Conservation (phyloP, 2,888 invertebrate species). For the Gastrophysa polygoni region DNA sequence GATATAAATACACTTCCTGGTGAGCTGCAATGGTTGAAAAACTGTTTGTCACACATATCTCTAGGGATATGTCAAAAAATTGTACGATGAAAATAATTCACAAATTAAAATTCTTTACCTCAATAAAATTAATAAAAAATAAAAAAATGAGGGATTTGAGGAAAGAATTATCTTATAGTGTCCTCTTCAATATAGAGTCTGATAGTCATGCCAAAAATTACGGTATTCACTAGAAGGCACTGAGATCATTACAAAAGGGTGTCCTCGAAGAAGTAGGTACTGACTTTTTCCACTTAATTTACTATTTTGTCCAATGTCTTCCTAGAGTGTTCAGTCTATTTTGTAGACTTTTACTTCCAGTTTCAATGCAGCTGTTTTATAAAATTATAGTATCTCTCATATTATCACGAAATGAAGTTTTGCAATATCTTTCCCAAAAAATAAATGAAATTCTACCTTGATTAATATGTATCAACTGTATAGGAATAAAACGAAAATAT, state of each 20-base stretch:
- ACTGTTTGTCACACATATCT: slow-evolving; percentile 57
- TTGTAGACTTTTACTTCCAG: slow-evolving; percentile 8
- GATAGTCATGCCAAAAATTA: background rate
- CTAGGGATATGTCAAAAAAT: slow-evolving; percentile 58
- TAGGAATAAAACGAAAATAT: no score
- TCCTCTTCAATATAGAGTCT: background rate
- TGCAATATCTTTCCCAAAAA: background rate
- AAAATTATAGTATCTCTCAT: background rate
- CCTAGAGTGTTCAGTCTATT: background rate
- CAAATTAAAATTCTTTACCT: slow-evolving; percentile 6
- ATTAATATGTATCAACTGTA: no score
- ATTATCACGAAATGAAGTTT: background rate
- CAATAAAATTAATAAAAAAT: slow-evolving; percentile 17
- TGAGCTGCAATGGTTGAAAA: slow-evolving; percentile 59
- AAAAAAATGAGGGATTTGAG: slow-evolving; percentile 3
- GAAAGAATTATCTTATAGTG: background rate
- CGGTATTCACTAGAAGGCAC: background rate
- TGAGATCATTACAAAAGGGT: background rate
- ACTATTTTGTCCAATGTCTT: background rate
- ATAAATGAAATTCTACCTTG: no score
- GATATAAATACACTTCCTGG: slow-evolving; percentile 48
- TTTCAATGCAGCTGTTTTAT: slow-evolving; percentile 8
- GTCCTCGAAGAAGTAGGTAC: no score
- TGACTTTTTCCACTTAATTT: background rate
- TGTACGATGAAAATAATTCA: slow-evolving; percentile 24